Evolutionary conservation across 2,113 vertebrate species (phyloP).

Genomic region (Odocoileus virginianus): DNA sequence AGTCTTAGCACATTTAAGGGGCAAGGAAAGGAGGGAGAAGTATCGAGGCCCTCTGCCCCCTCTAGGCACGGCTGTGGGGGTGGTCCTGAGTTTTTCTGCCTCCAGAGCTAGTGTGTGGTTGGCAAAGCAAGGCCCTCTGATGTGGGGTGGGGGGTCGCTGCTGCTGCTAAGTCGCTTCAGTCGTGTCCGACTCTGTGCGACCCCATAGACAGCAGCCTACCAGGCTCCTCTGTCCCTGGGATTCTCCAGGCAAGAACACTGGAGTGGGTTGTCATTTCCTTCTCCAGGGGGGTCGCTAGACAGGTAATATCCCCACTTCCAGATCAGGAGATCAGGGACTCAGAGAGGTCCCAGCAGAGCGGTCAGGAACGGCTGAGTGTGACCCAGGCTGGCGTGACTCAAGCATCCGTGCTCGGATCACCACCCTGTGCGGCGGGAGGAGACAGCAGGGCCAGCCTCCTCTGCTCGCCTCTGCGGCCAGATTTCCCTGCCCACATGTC

Average conservation of each 20-base stretch:
- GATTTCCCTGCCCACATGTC: background rate
- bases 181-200: rapidly evolving
- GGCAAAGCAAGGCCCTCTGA: background rate
- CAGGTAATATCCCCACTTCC: background rate
- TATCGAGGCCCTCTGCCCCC: background rate
- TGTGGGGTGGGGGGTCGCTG: background rate
- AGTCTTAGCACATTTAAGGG: background rate
- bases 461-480: rapidly evolving
- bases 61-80: background rate
- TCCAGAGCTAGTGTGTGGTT: background rate
- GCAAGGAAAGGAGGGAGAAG: background rate
- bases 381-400: background rate
- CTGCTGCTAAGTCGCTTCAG: background rate
- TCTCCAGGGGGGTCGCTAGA: background rate
- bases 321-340: background rate
- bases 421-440: rapidly evolving
- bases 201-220: background rate
- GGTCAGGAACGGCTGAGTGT: background rate
- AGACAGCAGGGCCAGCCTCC: background rate
- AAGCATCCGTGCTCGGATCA: background rate
- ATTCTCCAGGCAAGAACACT: background rate
- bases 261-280: background rate
- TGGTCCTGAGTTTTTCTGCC: background rate
- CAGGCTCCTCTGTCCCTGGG: rapidly evolving
- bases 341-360: background rate